Base-by-base conservation (phyloP, 2,888 invertebrate genomes). In the Tuberolachnus salignus region DNA sequence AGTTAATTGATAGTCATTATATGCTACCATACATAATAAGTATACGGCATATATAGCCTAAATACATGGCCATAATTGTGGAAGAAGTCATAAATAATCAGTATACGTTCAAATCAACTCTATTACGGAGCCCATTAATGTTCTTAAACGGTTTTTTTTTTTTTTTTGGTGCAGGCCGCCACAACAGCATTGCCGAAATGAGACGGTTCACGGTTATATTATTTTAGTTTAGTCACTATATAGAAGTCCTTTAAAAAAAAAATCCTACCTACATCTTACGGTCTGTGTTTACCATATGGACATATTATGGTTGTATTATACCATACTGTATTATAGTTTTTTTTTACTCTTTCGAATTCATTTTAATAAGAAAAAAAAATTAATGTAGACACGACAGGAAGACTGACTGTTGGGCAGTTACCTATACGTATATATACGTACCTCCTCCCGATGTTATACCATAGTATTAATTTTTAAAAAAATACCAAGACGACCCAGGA, bases 51-150 rank as follows among this genome's bases (percentile, higher is more conserved):
- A 34, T 34, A 34, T 34, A 34, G 34, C 34, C 34, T 34, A 34
- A 34, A 16, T 3, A 53, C 23, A 51, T n/a, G 26, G n/a, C n/a
- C 19, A 67, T 66, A 49, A 26, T 13, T 67, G n/a, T 49, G 66
- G 23, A 67, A 26, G 23, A 67, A 49, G n/a, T 8, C 49, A 67
- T 67, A 67, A 67, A 67, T 67, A 49, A 67, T n/a, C 26, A 21
- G 66, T 67, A 66, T 49, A 51, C n/a, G 26, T 64, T 67, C 49
- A 67, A 67, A 51, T 67, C 16, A 46, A 49, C 49, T 51, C 46
- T 67, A 26, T 51, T 67, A 67, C 26, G 14, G 13, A 67, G 11
- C 66, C 26, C 11, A 67, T 67, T 67, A 42, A 67, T 49, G 13
- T 51, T 67, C 23, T 49, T 67, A 1, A 46, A 66, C 16, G 16